Percentiles rank a stretch among this genome's conserved stretches.
Evolutionary conservation across 2,888 invertebrate species (phyloP).

Genomic region (Aleiodes leptofemur): DNA sequence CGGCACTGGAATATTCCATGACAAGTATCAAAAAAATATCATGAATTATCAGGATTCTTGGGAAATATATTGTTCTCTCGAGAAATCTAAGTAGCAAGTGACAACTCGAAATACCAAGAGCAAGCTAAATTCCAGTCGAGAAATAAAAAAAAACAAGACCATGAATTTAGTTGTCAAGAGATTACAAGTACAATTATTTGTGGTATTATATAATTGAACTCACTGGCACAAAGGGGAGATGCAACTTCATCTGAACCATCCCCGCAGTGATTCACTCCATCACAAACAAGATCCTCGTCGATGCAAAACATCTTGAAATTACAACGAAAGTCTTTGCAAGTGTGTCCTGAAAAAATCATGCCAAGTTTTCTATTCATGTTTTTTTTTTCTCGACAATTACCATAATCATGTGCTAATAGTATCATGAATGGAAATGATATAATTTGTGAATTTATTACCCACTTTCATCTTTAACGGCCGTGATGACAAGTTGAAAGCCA

Average conservation of each 20-base stretch:
- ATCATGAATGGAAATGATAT: neutral
- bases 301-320: constrained; percentile 93
- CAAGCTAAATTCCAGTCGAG: neutral
- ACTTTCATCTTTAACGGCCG: constrained; percentile 96
- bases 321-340: constrained; percentile 93
- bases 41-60: too few relatives aligned
- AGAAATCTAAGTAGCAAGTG: too few relatives aligned
- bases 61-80: too few relatives aligned
- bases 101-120: too few relatives aligned
- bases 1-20: too few relatives aligned
- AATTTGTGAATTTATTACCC: constrained; percentile 76
- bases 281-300: constrained; percentile 92
- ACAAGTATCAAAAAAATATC: too few relatives aligned
- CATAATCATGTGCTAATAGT: neutral
- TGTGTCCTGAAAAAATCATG: constrained; percentile 81
- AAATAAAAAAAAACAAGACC: neutral
- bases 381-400: constrained; percentile 7
- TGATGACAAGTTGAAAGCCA: constrained; percentile 95
- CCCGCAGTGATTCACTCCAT: constrained; percentile 94
- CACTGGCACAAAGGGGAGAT: constrained; percentile 90
- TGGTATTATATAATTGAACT: constrained; percentile 70
- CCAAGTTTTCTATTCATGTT: constrained; percentile 33
- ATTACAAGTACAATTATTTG: neutral
- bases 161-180: neutral
- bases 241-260: constrained; percentile 95